Evolutionary conservation across 2,797 vertebrate species (phyloP).

Genomic region (Poeciliopsis paucimaculata): DNA sequence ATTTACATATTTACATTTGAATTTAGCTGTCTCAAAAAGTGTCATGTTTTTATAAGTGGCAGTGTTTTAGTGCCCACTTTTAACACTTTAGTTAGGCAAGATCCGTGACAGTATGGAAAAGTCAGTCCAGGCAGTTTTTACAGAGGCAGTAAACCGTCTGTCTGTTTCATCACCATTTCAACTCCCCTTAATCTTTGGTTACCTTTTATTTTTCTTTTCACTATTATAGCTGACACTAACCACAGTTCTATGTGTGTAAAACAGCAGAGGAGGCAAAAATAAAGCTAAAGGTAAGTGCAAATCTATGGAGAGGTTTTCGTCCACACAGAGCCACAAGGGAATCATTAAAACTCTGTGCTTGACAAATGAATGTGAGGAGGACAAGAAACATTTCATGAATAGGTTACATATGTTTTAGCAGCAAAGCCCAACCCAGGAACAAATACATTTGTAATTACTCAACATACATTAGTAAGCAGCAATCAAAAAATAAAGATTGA

Average conservation of each 20-base stretch:
- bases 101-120: background rate
- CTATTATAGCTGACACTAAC: conserved; percentile 19
- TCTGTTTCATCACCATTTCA: conserved; percentile 1
- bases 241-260: conserved; percentile 31
- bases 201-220: conserved; percentile 8
- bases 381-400: background rate
- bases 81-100: background rate
- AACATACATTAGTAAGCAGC: background rate
- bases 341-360: background rate
- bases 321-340: conserved; percentile 36
- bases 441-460: background rate
- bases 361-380: background rate
- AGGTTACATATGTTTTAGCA: conserved; percentile 7
- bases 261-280: conserved; percentile 29
- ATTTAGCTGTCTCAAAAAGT: background rate
- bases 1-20: conserved; percentile 39
- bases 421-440: background rate
- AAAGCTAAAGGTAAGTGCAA: conserved; percentile 22
- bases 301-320: conserved; percentile 18
- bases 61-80: conserved; percentile 38
- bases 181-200: background rate
- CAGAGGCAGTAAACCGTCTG: conserved; percentile 7
- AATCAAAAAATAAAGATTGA: background rate
- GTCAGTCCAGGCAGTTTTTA: conserved; percentile 26
- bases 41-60: conserved; percentile 24